A percentile compares a stretch with the other conserved stretches of the same genome.
phyloP scores from a whole-genome alignment of 1,140 invertebrate genomes.

The Agrypnia vestita region DNA sequence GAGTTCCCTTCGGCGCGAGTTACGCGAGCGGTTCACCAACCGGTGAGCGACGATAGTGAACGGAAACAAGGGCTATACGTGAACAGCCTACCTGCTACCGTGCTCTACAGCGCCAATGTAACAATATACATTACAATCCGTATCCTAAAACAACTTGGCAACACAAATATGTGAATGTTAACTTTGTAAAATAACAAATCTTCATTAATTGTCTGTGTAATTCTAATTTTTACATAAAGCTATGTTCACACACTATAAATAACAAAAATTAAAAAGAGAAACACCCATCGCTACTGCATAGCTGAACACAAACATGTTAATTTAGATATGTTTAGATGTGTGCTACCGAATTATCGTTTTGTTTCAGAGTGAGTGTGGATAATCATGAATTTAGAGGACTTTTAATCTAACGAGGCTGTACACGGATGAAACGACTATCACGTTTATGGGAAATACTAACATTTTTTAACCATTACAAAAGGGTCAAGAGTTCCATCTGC shows the following conservation, averaged over 20 bases:
- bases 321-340: conserved; percentile 40
- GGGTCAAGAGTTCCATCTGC: too few species aligned
- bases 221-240: conserved; percentile 34
- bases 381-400: too few species aligned
- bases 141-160: conserved; percentile 36
- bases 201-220: conserved; percentile 7
- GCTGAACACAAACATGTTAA: conserved; percentile 38
- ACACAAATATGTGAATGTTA: conserved; percentile 35
- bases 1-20: background rate
- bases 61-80: background rate
- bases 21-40: conserved; percentile 1
- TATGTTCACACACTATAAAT: conserved; percentile 44
- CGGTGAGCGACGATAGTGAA: too few species aligned
- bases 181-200: conserved; percentile 24
- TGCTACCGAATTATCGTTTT: conserved; percentile 18
- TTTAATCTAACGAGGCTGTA: too few species aligned
- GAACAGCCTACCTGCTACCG: conserved; percentile 8
- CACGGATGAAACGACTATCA: too few species aligned
- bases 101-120: conserved; percentile 49
- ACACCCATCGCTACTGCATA: conserved; percentile 36
- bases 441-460: too few species aligned
- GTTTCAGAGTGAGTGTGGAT: too few species aligned
- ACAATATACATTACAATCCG: conserved; percentile 44
- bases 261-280: conserved; percentile 40
- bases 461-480: too few species aligned